Conservation (phyloP, 2,888 invertebrate species). For the Dioctria linearis region DNA sequence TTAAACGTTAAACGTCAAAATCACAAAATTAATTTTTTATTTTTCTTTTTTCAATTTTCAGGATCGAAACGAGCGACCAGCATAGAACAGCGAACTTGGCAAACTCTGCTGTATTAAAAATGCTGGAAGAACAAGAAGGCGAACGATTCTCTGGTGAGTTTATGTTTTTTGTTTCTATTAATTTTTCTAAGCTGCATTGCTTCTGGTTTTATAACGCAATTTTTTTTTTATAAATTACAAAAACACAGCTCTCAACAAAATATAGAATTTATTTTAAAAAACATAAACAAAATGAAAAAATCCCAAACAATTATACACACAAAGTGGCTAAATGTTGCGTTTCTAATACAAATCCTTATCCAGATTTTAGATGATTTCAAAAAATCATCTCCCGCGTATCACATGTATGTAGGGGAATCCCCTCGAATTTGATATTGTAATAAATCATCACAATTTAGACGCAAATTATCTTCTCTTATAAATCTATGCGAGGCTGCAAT, state of each 20-base stretch:
- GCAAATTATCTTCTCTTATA: slow-evolving; percentile 24
- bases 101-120: slow-evolving; percentile 87
- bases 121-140: slow-evolving; percentile 88
- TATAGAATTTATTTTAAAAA: too few species aligned
- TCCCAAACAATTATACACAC: not conserved
- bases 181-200: too few species aligned
- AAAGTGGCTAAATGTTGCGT: slow-evolving; percentile 24
- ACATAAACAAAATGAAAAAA: not conserved
- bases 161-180: slow-evolving; percentile 63
- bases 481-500: slow-evolving; percentile 24
- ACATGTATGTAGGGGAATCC: slow-evolving; percentile 3
- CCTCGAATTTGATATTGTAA: slow-evolving; percentile 26
- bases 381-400: not conserved
- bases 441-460: slow-evolving; percentile 33
- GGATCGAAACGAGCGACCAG: slow-evolving; percentile 85
- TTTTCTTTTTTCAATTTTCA: slow-evolving; percentile 69
- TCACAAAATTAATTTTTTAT: not conserved
- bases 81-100: slow-evolving; percentile 85
- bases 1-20: too few species aligned
- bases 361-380: too few species aligned
- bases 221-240: not conserved
- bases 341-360: not conserved
- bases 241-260: not conserved
- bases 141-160: slow-evolving; percentile 73
- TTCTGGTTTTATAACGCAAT: not conserved